A percentile compares a stretch with the other conserved stretches of the same genome.
Conservation (phyloP, 2,888 invertebrate genomes). For the Ryuthela nishihirai region DNA sequence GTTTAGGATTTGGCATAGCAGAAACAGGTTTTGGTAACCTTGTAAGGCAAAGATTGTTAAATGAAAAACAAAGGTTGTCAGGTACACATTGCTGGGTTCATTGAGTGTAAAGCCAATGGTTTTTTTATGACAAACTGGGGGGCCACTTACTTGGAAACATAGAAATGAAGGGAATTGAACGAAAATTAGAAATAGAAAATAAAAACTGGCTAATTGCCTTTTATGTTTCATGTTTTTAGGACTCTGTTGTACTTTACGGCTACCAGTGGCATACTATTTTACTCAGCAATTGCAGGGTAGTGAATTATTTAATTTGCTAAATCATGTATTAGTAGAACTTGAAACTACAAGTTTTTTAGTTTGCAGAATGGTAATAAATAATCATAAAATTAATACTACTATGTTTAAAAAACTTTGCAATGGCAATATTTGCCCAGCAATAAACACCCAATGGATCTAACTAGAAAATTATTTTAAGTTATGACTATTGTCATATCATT, state of each 20-base stretch:
- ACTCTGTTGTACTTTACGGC: background rate
- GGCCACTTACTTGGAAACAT: background rate
- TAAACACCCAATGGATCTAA: too few species aligned
- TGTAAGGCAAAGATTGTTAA: background rate
- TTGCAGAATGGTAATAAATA: background rate
- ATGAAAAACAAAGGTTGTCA: background rate
- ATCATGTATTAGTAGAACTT: background rate
- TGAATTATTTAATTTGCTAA: background rate
- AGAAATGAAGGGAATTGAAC: background rate
- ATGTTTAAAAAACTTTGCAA: constrained; percentile 1
- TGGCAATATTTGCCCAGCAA: background rate
- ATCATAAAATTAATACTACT: background rate
- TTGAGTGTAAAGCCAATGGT: background rate
- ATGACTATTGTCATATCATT: background rate
- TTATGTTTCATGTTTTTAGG: constrained; percentile 3
- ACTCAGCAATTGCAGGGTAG: background rate
- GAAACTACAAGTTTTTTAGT: background rate
- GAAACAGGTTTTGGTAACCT: background rate
- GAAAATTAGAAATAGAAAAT: background rate
- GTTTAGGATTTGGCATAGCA: background rate
- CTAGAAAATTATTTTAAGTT: background rate
- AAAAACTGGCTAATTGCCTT: background rate
- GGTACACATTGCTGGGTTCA: background rate
- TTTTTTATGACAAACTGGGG: background rate
- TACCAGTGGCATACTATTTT: background rate